These are phyloP conservation scores for Falco berigora DNA, from an alignment of 2,797 vertebrate species.

Conservation along the genomic window DNA sequence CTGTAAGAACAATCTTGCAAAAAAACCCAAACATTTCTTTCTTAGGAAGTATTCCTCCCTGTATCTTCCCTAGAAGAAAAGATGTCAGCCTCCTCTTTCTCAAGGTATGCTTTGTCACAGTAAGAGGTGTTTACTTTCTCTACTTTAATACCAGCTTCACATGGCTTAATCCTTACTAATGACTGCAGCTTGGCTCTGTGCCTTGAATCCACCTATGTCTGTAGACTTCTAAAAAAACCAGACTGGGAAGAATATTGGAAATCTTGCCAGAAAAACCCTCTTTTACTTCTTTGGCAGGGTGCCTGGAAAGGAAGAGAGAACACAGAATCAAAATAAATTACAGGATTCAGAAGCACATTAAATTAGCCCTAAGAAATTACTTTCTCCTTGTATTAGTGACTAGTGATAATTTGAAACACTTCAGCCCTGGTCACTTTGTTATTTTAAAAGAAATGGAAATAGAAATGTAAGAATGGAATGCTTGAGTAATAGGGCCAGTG, in stretches of 20 bases:
- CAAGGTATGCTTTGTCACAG: not conserved
- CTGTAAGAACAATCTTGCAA: not conserved
- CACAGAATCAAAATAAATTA: conserved; percentile 56
- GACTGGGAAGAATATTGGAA: conserved; percentile 27
- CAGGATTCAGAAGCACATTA: conserved; percentile 51
- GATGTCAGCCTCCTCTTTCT: not conserved
- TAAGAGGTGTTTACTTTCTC: not conserved
- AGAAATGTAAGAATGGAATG: not conserved
- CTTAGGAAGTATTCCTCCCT: not conserved
- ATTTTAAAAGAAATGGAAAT: conserved; percentile 21
- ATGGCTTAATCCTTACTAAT: not conserved
- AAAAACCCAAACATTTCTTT: not conserved
- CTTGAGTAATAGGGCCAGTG: not conserved
- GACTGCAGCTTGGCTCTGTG: not conserved
- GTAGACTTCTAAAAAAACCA: not conserved
- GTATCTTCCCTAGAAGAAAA: not conserved
- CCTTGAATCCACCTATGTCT: conserved; percentile 7
- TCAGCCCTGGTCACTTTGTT: not conserved
- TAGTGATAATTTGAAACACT: conserved; percentile 25
- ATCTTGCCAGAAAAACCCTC: conserved; percentile 13
- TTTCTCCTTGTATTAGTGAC: conserved; percentile 33
- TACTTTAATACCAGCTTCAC: not conserved
- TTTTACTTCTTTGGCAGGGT: conserved; percentile 38
- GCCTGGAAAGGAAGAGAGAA: conserved; percentile 42
- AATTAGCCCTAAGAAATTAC: conserved; percentile 49